Base-by-base conservation (phyloP, 2,888 invertebrate species). In the Chorisops tibialis region DNA sequence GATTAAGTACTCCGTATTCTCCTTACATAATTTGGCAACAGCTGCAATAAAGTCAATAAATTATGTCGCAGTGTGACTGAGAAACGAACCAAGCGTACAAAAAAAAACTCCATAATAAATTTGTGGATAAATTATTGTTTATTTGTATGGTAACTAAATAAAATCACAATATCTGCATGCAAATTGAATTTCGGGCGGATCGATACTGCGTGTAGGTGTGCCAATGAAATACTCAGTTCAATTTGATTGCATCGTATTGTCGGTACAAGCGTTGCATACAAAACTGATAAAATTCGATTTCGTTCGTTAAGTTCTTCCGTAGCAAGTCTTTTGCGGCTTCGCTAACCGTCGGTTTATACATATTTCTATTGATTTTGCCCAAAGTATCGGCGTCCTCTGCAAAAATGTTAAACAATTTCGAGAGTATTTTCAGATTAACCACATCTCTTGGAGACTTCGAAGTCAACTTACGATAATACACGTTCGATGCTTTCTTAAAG, bases 271-370 rank as follows among this genome's bases (percentile, higher is more conserved):
- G 81, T 73, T 93, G 93, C 69, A 86, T 87, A 75, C 93, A 93
- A 75, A 93, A 94, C 72, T 93, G 88, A 75, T 93, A 94, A 77
- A 94, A 93, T 72, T 94, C 93, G 4, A 93, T 90, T 79, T 94
- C 93, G 58, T 88, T 81, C 0, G 93, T 92, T 72, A 94, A 89
- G 77, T 94, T 93, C 61, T 82, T 84, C 67, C 90, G 81, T 2
- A 94, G 87, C 24, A 93, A 85, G 47, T 91, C 85, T 71, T 91
- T 92, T 1, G 93, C 87, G 70, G 88, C 87, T 67, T 91, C 89
- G 43, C 88, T 88, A 2, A 93, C 90, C 0, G 88, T 86, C 0
- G 92, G 93, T 71, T 93, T 93, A 79, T 91, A 91, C 39, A 86
- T 84, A 74, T 93, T 93, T 66, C 84, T 83, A 76, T 91, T 90